Conservation (phyloP, 2,888 invertebrate species). For the Mythimna vitellina region DNA sequence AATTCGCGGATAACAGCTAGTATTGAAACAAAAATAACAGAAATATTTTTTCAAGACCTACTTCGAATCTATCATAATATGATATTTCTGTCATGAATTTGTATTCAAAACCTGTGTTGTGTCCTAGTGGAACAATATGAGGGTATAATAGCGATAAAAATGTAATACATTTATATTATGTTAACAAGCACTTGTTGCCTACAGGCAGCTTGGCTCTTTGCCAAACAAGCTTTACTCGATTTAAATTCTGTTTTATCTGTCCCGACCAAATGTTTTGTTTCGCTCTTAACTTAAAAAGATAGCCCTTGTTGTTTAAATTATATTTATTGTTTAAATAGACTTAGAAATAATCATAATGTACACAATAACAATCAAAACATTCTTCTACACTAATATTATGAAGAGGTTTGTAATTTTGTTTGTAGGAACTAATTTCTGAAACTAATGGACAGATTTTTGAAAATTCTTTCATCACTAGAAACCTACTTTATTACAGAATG, state of each 20-base stretch:
- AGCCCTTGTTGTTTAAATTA: constrained; percentile 11
- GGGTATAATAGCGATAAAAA: constrained; percentile 43
- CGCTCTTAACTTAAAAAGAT: constrained; percentile 23
- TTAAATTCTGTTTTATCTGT: constrained; percentile 58
- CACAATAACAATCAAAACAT: not conserved
- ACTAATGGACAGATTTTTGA: too few relatives aligned
- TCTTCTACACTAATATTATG: not conserved
- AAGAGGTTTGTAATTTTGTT: too few relatives aligned
- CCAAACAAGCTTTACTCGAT: constrained; percentile 62
- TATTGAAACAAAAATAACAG: not conserved
- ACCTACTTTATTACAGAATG: too few relatives aligned
- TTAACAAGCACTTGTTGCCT: constrained; percentile 72
- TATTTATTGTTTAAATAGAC: constrained; percentile 7
- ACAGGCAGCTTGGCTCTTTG: constrained; percentile 60
- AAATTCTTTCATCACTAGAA: too few relatives aligned
- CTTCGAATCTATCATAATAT: not conserved
- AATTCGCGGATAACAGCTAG: too few relatives aligned
- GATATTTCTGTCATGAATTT: not conserved
- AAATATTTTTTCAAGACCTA: not conserved
- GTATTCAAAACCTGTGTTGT: constrained; percentile 35
- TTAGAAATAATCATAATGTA: not conserved
- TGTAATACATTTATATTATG: constrained; percentile 61
- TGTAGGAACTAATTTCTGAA: too few relatives aligned
- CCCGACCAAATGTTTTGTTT: constrained; percentile 47
- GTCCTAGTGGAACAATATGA: constrained; percentile 28